Evolutionary conservation across 2,113 vertebrate genomes (phyloP), one percentile per base, ranked within the genome.

Genomic region (Circaetus cinerascens): DNA sequence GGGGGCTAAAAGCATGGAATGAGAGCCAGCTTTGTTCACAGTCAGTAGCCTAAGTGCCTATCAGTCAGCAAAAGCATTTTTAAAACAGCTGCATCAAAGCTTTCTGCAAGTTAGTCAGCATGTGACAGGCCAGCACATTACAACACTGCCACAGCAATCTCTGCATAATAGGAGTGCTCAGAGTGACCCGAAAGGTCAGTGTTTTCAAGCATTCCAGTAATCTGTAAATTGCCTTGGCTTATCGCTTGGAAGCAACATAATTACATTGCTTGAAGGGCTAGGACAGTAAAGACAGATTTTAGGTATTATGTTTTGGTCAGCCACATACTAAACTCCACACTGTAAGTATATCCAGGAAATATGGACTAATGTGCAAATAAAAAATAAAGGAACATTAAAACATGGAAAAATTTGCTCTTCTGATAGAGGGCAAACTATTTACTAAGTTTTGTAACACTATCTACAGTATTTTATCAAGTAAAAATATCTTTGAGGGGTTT

Each of bases 51-150:
- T 74, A 73, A 90, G 93, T 67, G 80, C 91, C 78, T 78, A 86
- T 91, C 95, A 73, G 91, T 93, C 94, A 89, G 86, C 86, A 95
- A 88, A 82, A 92, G 85, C 95, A 85, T 96, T 97, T 96, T 95
- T 96, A 95, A 97, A 95, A 90, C 89, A 90, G 95, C 95, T 92
- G 89, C 94, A 88, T 95, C 92, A 92, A 94, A 96, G 94, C 94
- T 93, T 95, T 92, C 95, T 72, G 92, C 64, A 84, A 95, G 95
- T 93, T 90, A 96, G 91, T 91, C 92, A 95, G 96, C 87, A 92
- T 92, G 94, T 91, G 95, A 97, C 93, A 95, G 95, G 92, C 93
- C 94, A 96, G 94, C 93, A 92, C 95, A 94, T 95, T 95, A 93
- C 89, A 94, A 84, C 91, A 94, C 72, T 93, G 96, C 96, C 93